Percentiles rank a stretch among this genome's conserved stretches.
These are phyloP conservation scores for Schizotus pectinicornis DNA, from an alignment of 2,888 invertebrate genomes.

Conservation along the genomic window DNA sequence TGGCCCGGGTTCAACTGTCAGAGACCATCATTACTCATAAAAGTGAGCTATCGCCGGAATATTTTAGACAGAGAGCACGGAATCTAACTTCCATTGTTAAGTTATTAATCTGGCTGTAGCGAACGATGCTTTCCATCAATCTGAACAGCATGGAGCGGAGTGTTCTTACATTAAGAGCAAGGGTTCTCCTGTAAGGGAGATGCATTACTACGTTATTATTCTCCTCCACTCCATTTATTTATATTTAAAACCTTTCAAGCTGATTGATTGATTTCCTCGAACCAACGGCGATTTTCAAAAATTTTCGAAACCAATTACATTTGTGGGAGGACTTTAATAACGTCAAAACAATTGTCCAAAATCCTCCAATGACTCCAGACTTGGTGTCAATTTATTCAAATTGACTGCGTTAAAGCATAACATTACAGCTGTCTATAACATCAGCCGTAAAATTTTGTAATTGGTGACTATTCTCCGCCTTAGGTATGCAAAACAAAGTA, in stretches of 20 bases:
- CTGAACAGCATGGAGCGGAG: conserved; percentile 49
- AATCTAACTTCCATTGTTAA: conserved; percentile 55
- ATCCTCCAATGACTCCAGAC: conserved; percentile 9
- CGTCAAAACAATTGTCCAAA: conserved; percentile 5
- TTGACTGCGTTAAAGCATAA: conserved; percentile 31
- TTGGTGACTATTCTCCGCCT: conserved; percentile 19
- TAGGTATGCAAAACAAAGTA: conserved; percentile 24
- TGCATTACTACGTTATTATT: conserved; percentile 36
- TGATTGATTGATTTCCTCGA: conserved; percentile 30
- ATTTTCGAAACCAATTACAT: conserved; percentile 9
- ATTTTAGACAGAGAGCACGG: conserved; percentile 50
- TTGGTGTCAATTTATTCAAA: conserved; percentile 38
- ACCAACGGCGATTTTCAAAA: background rate
- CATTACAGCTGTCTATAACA: conserved; percentile 27
- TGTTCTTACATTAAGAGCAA: conserved; percentile 48
- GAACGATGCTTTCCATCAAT: conserved; percentile 49
- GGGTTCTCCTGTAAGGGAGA: conserved; percentile 36
- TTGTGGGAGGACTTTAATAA: background rate
- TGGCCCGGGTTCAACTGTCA: conserved; percentile 52
- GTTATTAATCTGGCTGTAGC: conserved; percentile 54
- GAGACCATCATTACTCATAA: conserved; percentile 57
- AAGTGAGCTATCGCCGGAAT: conserved; percentile 51
- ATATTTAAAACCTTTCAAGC: conserved; percentile 35
- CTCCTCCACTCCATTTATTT: conserved; percentile 35
- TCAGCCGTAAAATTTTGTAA: conserved; percentile 28